Evolutionary conservation across 2,888 invertebrate genomes (phyloP).

Genomic region (Hirtodrosophila duncani): DNA sequence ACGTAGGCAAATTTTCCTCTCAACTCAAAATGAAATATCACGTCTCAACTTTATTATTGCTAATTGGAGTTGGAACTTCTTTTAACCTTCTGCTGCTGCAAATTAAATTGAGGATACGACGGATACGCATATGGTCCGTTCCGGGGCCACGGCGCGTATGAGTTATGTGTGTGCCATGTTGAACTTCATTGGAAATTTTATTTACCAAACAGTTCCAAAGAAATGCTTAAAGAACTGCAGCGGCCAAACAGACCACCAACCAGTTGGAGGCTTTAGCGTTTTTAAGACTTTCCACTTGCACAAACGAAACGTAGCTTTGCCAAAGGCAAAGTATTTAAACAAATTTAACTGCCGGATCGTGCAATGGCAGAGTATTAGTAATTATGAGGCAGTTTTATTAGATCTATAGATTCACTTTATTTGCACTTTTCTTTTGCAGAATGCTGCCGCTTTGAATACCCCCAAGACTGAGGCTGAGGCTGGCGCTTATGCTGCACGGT

Average conservation of each 20-base stretch:
- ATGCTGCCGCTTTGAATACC: too few relatives aligned
- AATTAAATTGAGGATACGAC: constrained; percentile 30
- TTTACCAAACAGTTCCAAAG: constrained; percentile 16
- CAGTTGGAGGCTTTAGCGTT: too few relatives aligned
- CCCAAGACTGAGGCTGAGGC: too few relatives aligned
- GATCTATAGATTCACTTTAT: too few relatives aligned
- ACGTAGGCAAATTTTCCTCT: constrained; percentile 68
- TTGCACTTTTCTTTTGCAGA: too few relatives aligned
- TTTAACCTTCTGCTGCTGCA: constrained; percentile 15
- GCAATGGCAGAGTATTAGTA: too few relatives aligned
- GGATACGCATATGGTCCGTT: not conserved
- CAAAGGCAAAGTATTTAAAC: constrained; percentile 40
- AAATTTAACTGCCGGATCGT: constrained; percentile 65
- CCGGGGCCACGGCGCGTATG: constrained; percentile 58
- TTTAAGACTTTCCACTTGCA: too few relatives aligned
- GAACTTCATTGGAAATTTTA: constrained; percentile 52
- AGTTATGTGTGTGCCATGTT: constrained; percentile 64
- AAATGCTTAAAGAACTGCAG: constrained; percentile 24
- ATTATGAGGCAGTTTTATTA: too few relatives aligned
- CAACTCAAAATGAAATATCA: constrained; percentile 67
- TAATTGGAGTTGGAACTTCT: constrained; percentile 56
- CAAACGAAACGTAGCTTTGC: constrained; percentile 54
- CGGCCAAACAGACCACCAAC: too few relatives aligned
- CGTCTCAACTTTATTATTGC: constrained; percentile 74
- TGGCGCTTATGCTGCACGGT: too few relatives aligned